These are phyloP conservation scores for Polypterus senegalus DNA, from an alignment of 2,113 vertebrate species.

Conservation along the genomic window DNA sequence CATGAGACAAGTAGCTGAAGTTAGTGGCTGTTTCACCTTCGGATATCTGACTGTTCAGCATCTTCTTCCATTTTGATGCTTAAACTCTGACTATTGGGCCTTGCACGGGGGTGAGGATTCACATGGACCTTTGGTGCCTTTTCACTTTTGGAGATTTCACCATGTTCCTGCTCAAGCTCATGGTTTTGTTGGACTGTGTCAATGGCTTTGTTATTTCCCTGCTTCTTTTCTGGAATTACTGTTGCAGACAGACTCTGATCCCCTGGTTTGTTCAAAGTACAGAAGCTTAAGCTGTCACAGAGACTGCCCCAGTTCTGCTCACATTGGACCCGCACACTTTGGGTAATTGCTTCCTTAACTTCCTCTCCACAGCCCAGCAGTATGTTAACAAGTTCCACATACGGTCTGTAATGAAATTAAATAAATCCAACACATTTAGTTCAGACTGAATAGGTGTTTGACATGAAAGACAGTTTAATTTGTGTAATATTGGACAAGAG, in stretches of 20 bases:
- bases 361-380: conserved; percentile 85
- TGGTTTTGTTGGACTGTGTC: conserved; percentile 36
- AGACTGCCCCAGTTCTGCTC: conserved; percentile 91
- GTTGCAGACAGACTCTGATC: conserved; percentile 35
- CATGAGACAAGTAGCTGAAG: conserved; percentile 13
- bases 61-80: conserved; percentile 64
- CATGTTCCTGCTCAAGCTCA: conserved; percentile 47
- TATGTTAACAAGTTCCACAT: conserved; percentile 88
- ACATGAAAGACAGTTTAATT: no score
- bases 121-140: conserved; percentile 56
- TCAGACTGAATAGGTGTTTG: no score
- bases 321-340: conserved; percentile 79
- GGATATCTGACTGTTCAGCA: conserved; percentile 72
- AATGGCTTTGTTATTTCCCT: conserved; percentile 23
- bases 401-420: conserved; percentile 63
- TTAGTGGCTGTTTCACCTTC: conserved; percentile 68
- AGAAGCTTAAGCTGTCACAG: conserved; percentile 86
- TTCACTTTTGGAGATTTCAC: conserved; percentile 52
- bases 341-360: conserved; percentile 80
- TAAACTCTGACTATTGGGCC: conserved; percentile 42
- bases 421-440: no score
- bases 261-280: conserved; percentile 42
- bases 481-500: no score
- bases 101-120: conserved; percentile 47
- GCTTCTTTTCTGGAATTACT: conserved; percentile 28